Conservation (phyloP, 2,888 invertebrate species). For the Micropterix aruncella region DNA sequence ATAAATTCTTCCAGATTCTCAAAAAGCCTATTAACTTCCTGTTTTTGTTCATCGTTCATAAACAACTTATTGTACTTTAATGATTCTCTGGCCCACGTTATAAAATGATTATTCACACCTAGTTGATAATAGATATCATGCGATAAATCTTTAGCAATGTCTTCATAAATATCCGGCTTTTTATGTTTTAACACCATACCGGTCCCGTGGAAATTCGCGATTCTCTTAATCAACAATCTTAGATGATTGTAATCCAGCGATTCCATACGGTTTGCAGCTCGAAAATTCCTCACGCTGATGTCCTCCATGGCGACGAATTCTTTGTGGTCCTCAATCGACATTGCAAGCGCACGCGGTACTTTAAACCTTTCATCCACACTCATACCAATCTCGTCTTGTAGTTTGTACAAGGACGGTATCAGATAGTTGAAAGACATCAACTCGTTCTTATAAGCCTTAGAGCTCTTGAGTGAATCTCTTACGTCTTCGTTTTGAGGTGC, state of each 20-base stretch:
- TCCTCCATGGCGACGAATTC: neutral
- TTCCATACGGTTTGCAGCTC: neutral
- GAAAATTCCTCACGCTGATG: neutral
- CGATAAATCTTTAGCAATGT: neutral
- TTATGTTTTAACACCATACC: neutral
- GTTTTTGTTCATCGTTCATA: neutral
- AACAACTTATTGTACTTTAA: neutral
- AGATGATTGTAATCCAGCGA: neutral
- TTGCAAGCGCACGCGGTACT: neutral
- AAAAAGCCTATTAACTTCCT: neutral
- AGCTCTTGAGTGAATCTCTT: neutral
- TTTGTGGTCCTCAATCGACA: neutral
- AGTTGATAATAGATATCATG: neutral
- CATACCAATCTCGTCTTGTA: neutral
- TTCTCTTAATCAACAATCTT: neutral
- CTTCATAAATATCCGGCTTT: neutral
- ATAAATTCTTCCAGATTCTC: neutral
- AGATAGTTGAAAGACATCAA: too few relatives aligned
- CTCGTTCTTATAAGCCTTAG: neutral
- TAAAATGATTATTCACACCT: neutral
- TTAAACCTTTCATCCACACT: neutral
- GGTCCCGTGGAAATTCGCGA: neutral
- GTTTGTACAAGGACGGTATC: neutral
- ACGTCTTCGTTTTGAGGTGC: neutral
- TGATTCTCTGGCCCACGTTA: neutral